These are phyloP conservation scores for Chaetodon trifascialis DNA, from an alignment of 2,113 vertebrate genomes.

Conservation along the genomic window DNA sequence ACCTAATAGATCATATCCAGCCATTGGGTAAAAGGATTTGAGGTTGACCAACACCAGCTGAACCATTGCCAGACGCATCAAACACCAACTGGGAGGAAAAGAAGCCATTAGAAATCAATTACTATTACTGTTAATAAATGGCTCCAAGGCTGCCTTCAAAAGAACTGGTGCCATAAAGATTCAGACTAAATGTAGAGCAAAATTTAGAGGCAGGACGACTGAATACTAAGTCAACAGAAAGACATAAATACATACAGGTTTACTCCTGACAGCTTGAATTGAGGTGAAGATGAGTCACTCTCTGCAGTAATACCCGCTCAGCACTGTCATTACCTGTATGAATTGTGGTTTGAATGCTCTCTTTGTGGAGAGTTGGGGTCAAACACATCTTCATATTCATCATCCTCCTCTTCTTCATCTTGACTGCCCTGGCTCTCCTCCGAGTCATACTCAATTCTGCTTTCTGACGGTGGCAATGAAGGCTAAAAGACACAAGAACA, in stretches of 20 bases:
- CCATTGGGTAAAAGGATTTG: conserved; percentile 95
- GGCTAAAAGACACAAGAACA: conserved; percentile 85
- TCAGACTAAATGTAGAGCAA: conserved; percentile 1
- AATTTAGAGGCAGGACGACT: neutral
- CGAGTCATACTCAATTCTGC: conserved; percentile 92
- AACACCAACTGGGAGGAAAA: conserved; percentile 90
- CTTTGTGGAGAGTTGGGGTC: conserved; percentile 85
- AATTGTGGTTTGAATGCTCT: conserved; percentile 96
- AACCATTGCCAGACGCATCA: conserved; percentile 98
- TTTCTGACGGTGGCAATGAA: conserved; percentile 86
- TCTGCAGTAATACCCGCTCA: neutral
- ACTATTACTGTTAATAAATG: neutral
- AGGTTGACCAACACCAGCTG: conserved; percentile 94
- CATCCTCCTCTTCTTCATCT: conserved; percentile 88
- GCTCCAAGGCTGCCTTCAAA: neutral
- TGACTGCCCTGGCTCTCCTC: conserved; percentile 93
- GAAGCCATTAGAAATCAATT: conserved; percentile 26
- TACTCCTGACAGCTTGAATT: neutral
- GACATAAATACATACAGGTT: conserved; percentile 13
- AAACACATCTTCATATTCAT: conserved; percentile 82
- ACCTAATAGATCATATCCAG: conserved; percentile 98
- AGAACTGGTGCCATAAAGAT: neutral
- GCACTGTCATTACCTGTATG: conserved; percentile 90
- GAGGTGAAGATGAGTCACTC: conserved; percentile 13
- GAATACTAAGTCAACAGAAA: conserved; percentile 9